Percentiles rank a stretch among this genome's conserved stretches.
Conservation (phyloP, 1,140 invertebrate genomes). For the Hestina assimilis region DNA sequence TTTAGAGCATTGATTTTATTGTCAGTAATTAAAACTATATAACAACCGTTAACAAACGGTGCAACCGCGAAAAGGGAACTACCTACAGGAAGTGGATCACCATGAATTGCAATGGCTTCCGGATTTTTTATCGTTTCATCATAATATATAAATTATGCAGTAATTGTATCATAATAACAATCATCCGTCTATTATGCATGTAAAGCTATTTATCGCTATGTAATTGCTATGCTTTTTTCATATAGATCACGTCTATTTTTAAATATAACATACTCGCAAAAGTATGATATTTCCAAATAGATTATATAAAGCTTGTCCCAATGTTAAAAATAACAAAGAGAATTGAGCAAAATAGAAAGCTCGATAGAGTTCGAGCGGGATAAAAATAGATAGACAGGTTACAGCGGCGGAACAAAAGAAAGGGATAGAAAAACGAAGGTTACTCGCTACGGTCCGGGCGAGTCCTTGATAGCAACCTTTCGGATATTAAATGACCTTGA, state of each 20-base stretch:
- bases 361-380: conserved; percentile 13
- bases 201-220: background rate
- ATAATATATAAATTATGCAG: conserved; percentile 2
- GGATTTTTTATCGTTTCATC: conserved; percentile 37
- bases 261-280: no score
- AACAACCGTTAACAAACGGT: conserved; percentile 60
- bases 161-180: conserved; percentile 20
- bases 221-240: no score
- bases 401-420: conserved; percentile 25
- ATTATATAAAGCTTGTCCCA: background rate
- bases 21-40: conserved; percentile 21
- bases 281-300: background rate
- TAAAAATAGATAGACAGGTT: conserved; percentile 29
- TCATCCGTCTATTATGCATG: background rate
- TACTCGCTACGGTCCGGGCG: conserved; percentile 38
- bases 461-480: conserved; percentile 50
- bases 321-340: conserved; percentile 4
- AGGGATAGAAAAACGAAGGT: conserved; percentile 35
- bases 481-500: conserved; percentile 48
- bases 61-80: conserved; percentile 50
- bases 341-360: conserved; percentile 14
- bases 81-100: conserved; percentile 56
- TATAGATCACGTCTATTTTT: no score
- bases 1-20: background rate
- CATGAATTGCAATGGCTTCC: conserved; percentile 58